phyloP scores from a whole-genome alignment of 2,113 vertebrate species.

The Parotia lawesii region DNA sequence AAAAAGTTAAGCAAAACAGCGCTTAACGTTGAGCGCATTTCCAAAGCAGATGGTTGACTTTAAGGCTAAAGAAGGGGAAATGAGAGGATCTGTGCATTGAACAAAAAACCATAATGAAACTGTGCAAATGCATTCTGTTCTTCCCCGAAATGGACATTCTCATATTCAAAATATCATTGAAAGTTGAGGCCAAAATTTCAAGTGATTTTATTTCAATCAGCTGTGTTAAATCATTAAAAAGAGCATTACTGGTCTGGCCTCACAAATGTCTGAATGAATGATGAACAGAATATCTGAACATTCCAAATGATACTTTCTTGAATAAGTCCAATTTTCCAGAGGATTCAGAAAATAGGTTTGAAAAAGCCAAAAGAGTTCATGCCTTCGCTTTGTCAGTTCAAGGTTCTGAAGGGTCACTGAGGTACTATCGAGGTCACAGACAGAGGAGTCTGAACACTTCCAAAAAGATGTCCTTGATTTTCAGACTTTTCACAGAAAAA shows the following conservation, averaged over 20 bases:
- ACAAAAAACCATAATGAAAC: neutral
- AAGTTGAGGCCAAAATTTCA: neutral
- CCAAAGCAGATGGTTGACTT: neutral
- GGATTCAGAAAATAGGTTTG: neutral
- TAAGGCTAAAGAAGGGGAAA: neutral
- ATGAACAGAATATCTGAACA: neutral
- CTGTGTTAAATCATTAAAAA: neutral
- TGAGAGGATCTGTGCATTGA: neutral
- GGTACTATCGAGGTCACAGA: neutral
- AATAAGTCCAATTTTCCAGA: neutral
- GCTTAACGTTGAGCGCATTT: neutral
- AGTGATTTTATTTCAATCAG: neutral
- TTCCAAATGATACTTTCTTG: neutral
- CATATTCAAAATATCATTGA: neutral
- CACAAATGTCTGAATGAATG: neutral
- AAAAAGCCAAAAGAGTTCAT: neutral
- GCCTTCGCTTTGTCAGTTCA: neutral
- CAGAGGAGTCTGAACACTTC: neutral
- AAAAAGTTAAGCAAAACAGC: neutral
- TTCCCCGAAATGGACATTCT: neutral
- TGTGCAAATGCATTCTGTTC: neutral
- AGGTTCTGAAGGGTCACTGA: neutral
- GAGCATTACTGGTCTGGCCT: neutral
- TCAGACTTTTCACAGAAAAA: neutral
- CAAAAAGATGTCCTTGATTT: neutral